These are phyloP conservation scores for Clanis bilineata DNA, from an alignment of 2,888 invertebrate genomes.

Conservation along the genomic window DNA sequence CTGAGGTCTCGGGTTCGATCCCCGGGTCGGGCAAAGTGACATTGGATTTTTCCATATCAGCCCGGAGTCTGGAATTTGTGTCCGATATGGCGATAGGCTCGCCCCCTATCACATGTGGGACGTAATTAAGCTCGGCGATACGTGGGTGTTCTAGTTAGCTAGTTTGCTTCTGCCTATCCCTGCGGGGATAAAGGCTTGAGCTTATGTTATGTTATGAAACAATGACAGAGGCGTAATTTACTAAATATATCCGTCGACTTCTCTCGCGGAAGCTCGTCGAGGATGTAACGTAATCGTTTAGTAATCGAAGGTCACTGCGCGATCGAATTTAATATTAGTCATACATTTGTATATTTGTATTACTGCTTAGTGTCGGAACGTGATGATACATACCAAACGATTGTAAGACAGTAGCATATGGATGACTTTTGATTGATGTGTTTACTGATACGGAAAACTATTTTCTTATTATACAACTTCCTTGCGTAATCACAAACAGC, in stretches of 20 bases:
- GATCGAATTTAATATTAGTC: slow-evolving; percentile 9
- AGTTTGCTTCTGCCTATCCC: too few relatives aligned
- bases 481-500: not conserved
- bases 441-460: not conserved
- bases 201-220: too few relatives aligned
- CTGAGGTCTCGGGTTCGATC: too few relatives aligned
- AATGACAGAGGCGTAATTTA: too few relatives aligned
- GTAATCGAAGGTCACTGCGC: not conserved
- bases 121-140: too few relatives aligned
- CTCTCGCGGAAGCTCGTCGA: not conserved
- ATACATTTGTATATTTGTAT: not conserved
- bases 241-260: not conserved
- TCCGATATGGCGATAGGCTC: too few relatives aligned
- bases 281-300: not conserved
- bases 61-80: too few relatives aligned
- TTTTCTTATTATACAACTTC: not conserved
- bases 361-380: not conserved
- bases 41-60: too few relatives aligned
- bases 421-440: slow-evolving; percentile 2
- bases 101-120: too few relatives aligned
- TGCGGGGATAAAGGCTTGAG: too few relatives aligned
- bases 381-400: not conserved
- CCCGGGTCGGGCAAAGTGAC: too few relatives aligned
- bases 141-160: too few relatives aligned
- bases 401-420: not conserved